phyloP scores from a whole-genome alignment of 2,888 invertebrate genomes.

The Clistopyga incitator region DNA sequence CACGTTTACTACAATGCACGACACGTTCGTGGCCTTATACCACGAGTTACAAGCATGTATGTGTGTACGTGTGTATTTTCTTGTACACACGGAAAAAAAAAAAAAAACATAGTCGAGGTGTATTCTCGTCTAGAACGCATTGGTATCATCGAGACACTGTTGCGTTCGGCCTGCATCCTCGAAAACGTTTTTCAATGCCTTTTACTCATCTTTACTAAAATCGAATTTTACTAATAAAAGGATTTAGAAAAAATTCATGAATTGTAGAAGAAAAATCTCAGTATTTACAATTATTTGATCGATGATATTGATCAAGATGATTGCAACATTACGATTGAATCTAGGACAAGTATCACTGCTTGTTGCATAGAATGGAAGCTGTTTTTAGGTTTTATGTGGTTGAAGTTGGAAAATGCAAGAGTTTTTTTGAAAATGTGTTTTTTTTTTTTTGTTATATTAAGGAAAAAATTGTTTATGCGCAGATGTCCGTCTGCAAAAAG shows the following conservation, averaged over 20 bases:
- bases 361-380: background rate
- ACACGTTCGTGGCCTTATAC: background rate
- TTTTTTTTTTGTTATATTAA: background rate
- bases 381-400: background rate
- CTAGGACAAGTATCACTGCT: background rate
- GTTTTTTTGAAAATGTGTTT: background rate
- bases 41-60: background rate
- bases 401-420: background rate
- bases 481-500: constrained; percentile 83
- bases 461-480: constrained; percentile 62
- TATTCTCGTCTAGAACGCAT: background rate
- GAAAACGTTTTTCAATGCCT: background rate
- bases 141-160: background rate
- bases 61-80: background rate
- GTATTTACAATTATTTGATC: background rate
- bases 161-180: background rate
- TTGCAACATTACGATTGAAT: background rate
- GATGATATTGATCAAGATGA: background rate
- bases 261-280: background rate
- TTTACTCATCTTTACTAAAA: background rate
- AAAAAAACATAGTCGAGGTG: background rate
- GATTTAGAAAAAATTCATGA: too few relatives aligned
- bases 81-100: background rate
- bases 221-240: too few relatives aligned
- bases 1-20: constrained; percentile 17